Evolutionary conservation across 2,797 vertebrate species (phyloP), one percentile per base, ranked within the genome.

Genomic region (Sarcoramphus papa): DNA sequence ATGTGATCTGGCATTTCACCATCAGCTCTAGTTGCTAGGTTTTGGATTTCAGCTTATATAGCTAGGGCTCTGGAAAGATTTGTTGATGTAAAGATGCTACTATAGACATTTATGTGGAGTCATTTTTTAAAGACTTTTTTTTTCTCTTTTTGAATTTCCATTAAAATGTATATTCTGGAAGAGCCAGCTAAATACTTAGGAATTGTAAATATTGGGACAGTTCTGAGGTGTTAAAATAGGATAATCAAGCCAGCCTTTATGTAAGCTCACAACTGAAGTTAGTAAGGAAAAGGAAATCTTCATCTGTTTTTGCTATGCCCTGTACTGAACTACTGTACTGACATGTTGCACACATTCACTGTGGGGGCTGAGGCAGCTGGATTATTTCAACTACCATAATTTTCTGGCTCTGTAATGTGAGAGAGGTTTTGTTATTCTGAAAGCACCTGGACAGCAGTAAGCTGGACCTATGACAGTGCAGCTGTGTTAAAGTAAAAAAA

Each of bases 1-100:
- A 43, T 40, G 80, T 88, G 76, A 88, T 77, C 69, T 92, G 93
- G 77, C 68, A 85, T 92, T 97, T 96, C 59, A 80, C 54, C 77
- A 92, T 33, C 74, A 85, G 76, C 91, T 96, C 56, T 33, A 90
- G 85, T 10, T 82, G 88, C 57, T 92, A 60, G 68, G 87, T 37
- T 90, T 50, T 91, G 75, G 54, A 90, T 88, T 87, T 80, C 77
- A 91, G 70, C 35, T 87, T 77, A 64, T 28, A 18, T 2, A 94
- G 45, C 16, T 14, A 48, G 17, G 22, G 50, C 78, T 94, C 60
- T 63, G 72, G 40, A 47, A 92, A 82, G 77, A 89, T 65, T 64
- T 77, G 35, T 21, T 85, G 67, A 59, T 85, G 70, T 64, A 57
- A 93, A 87, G 86, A 82, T 54, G 48, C 56, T 78, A 60, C 76